Conservation (phyloP, 2,113 vertebrate genomes). For the Haemorhous mexicanus region DNA sequence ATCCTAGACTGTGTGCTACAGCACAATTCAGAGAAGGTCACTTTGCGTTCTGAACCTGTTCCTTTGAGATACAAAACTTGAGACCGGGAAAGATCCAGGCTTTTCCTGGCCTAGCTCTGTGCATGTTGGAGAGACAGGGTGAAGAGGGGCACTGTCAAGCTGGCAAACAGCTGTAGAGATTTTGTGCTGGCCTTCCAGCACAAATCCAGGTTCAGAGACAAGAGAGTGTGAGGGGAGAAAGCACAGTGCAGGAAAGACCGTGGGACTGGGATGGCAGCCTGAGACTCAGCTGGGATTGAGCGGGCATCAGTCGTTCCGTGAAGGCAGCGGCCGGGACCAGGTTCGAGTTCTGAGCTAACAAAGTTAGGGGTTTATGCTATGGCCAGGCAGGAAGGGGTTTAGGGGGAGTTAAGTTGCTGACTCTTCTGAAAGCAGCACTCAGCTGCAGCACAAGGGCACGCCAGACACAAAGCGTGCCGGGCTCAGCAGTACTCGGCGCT, state of each 20-base stretch:
- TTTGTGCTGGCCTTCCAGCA: background rate
- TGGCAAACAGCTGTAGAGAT: background rate
- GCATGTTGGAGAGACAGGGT: background rate
- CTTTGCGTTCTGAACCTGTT: background rate
- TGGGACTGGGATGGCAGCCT: rapidly evolving
- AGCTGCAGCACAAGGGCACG: background rate
- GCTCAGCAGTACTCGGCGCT: rapidly evolving
- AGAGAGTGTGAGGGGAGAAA: background rate
- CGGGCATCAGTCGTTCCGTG: background rate
- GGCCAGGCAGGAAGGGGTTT: background rate
- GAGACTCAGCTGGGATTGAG: background rate
- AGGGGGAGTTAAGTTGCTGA: background rate
- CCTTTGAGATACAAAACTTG: background rate
- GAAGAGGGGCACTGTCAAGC: background rate
- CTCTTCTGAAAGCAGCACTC: too few relatives aligned
- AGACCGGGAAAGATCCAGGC: background rate
- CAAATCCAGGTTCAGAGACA: background rate
- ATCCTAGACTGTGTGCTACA: background rate
- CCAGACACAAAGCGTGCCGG: rapidly evolving
- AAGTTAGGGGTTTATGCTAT: rapidly evolving
- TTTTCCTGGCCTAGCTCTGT: background rate
- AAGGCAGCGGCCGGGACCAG: background rate
- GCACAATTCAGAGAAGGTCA: background rate
- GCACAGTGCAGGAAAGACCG: background rate
- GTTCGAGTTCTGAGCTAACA: background rate